These are phyloP conservation scores for Apostichopus parvimensis DNA, from an alignment of 35 echinoderm and acorn worm genomes.

Conservation along the genomic window DNA sequence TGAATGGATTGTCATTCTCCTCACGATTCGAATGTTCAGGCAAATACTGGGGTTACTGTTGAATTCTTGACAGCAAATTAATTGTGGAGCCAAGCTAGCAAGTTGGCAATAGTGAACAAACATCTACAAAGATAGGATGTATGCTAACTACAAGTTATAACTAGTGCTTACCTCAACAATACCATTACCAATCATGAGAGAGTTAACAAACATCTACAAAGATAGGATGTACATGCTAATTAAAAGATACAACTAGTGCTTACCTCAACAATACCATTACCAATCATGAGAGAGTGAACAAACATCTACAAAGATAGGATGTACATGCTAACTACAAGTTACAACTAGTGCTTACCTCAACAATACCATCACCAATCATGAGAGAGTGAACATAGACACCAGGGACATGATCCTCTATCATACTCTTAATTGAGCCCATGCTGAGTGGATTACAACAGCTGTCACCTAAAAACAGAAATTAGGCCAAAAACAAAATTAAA, in stretches of 20 bases:
- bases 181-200: constrained; percentile 79
- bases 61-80: too few species aligned
- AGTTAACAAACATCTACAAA: neutral
- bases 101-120: too few species aligned
- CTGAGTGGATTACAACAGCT: constrained; percentile 98
- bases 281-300: constrained; percentile 84
- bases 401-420: constrained; percentile 87
- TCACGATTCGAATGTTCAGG: too few species aligned
- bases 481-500: neutral
- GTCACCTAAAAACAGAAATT: constrained; percentile 73
- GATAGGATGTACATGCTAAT: too few species aligned
- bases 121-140: too few species aligned
- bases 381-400: constrained; percentile 89
- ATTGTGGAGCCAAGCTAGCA: too few species aligned
- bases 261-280: constrained; percentile 82
- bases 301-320: too few species aligned
- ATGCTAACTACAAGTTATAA: too few species aligned
- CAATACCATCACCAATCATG: constrained; percentile 79
- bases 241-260: neutral
- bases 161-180: constrained; percentile 73
- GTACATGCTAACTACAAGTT: too few species aligned
- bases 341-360: constrained; percentile 63
- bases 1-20: too few species aligned
- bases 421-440: constrained; percentile 79
- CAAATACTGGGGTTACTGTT: too few species aligned